A percentile compares a stretch with the other conserved stretches of the same genome.
Evolutionary conservation across 1,140 invertebrate genomes (phyloP).

Genomic region (Brachionus angularis): DNA sequence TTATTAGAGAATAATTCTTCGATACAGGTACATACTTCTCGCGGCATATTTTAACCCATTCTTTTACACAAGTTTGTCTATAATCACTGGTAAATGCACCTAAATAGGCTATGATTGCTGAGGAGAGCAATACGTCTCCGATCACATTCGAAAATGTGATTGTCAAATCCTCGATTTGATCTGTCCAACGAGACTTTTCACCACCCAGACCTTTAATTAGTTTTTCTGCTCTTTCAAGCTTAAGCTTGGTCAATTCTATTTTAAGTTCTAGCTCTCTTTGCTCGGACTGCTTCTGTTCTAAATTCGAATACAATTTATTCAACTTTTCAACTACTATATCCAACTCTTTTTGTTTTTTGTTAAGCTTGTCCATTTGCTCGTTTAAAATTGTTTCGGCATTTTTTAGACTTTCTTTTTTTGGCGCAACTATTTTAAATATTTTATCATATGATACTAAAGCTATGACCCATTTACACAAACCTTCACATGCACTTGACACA

Average conservation of each 20-base stretch:
- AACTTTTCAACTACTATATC: conserved; percentile 55
- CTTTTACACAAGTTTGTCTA: conserved; percentile 53
- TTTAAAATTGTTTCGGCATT: conserved; percentile 51
- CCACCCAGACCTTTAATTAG: conserved; percentile 57
- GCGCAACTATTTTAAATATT: conserved; percentile 56
- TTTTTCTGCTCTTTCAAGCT: conserved; percentile 56
- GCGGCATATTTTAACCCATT: conserved; percentile 54
- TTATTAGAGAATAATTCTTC: conserved; percentile 52
- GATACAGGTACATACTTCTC: conserved; percentile 54
- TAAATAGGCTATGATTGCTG: conserved; percentile 56
- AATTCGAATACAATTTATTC: conserved; percentile 51
- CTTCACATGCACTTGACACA: conserved; percentile 58
- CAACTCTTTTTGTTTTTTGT: conserved; percentile 54
- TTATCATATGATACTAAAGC: conserved; percentile 57
- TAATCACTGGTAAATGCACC: conserved; percentile 56
- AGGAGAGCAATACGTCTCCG: conserved; percentile 57
- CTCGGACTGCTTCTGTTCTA: conserved; percentile 54
- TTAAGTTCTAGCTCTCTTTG: conserved; percentile 60
- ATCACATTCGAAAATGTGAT: conserved; percentile 57
- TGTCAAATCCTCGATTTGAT: conserved; percentile 53
- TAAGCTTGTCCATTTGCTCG: conserved; percentile 53
- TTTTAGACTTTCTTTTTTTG: conserved; percentile 53
- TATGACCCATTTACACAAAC: conserved; percentile 57
- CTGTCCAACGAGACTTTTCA: conserved; percentile 57
- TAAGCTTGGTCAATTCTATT: conserved; percentile 56